Base-by-base conservation (phyloP, 2,797 vertebrate genomes). In the Apogon talboti region DNA sequence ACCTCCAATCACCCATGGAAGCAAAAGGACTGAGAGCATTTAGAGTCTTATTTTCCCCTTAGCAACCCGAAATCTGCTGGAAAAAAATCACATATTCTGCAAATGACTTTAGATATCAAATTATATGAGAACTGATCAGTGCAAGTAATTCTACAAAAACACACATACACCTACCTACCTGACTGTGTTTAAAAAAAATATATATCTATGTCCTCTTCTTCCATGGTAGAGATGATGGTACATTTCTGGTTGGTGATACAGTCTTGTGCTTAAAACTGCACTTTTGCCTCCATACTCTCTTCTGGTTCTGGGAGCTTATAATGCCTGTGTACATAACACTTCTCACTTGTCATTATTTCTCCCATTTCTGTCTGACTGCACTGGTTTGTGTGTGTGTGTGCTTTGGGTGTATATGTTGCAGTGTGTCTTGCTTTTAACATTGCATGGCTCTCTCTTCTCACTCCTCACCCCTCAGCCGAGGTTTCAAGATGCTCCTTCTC, bases 1-100 rank as follows among this genome's bases (percentile, higher is more conserved):
- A 83, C 80, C 71, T 79, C 67, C 62, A 55, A 73, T 72, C 85
- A 89, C 76, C 86, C 90, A 88, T 91, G 88, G 84, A 93, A 89
- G 87, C 81, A 74, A 82, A 73, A 58, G 74, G 70, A 71, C 61
- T 24, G 44, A 63, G 45, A 63, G 8, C 6, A 8, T 44, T 30
- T 41, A 11, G 3, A 42, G 15, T 24, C 7, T 33, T 62, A 50
- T 12, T 45, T 41, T 2, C 30, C 30, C 30, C 7, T 3, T 33
- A 9, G 30, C 6, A 33, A 7, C 30, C 7, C 7, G 8, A 33
- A 2, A 33, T 33, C 30, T 9, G 8, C 7, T 33, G 3, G 30
- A n/a, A 7, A 33, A 33, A 33, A 33, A 24, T 24, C 21, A 24
- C 21, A 24, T 6, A 33, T 1, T 41, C 2, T 12, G 2, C 11